phyloP scores from a whole-genome alignment of 2,113 vertebrate species.

The Puntigrus tetrazona region DNA sequence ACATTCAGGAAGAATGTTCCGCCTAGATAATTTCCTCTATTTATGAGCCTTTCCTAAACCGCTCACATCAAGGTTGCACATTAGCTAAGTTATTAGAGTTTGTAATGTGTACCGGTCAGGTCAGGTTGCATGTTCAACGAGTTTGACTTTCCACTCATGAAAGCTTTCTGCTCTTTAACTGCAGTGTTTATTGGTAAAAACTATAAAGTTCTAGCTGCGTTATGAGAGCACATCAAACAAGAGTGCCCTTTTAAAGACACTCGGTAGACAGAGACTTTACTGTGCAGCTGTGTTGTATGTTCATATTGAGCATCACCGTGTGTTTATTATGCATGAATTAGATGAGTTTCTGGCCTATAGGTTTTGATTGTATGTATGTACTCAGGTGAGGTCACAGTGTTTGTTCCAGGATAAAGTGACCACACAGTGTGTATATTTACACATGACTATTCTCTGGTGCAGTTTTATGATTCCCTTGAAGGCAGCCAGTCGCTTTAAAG shows the following conservation, averaged over 20 bases:
- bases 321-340: slow-evolving; percentile 4
- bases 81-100: slow-evolving; percentile 3
- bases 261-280: background rate
- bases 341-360: slow-evolving; percentile 23
- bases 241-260: slow-evolving; percentile 23
- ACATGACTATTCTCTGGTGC: background rate
- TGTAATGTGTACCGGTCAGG: background rate
- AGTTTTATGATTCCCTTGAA: background rate
- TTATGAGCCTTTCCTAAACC: background rate
- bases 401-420: slow-evolving; percentile 12
- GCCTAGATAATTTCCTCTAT: background rate
- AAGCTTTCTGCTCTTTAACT: slow-evolving; percentile 21
- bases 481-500: background rate
- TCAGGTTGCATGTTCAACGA: background rate
- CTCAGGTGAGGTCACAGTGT: slow-evolving; percentile 1
- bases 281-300: slow-evolving; percentile 6
- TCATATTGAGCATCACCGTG: background rate
- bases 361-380: background rate
- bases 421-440: slow-evolving; percentile 15
- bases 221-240: slow-evolving; percentile 34
- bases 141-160: slow-evolving; percentile 29
- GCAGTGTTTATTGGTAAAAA: slow-evolving; percentile 20
- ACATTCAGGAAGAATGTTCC: no score
- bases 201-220: background rate
- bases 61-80: background rate